These are phyloP conservation scores for Steinernema scapterisci DNA, from an alignment of 2,888 invertebrate genomes.

Conservation along the genomic window DNA sequence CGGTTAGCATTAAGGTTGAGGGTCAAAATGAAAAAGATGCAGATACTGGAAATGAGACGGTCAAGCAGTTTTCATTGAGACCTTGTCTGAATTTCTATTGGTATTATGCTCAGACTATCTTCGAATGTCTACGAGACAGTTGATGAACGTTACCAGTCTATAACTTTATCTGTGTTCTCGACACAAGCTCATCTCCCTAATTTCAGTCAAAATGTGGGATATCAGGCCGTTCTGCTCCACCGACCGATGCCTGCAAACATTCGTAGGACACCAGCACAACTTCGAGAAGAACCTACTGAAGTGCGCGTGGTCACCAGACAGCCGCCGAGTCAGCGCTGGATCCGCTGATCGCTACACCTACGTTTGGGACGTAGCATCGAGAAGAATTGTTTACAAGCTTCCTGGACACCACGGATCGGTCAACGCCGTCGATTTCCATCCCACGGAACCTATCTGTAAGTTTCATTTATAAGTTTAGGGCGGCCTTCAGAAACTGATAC, in stretches of 20 bases:
- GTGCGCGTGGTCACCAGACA: slow-evolving; percentile 91
- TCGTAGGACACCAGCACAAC: slow-evolving; percentile 92
- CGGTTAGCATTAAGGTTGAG: not conserved
- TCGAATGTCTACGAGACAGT: no score
- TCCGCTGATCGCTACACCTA: slow-evolving; percentile 89
- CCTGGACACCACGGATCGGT: slow-evolving; percentile 98
- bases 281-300: slow-evolving; percentile 94
- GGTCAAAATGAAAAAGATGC: not conserved
- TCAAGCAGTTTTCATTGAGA: no score
- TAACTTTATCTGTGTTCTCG: no score
- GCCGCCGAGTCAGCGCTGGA: slow-evolving; percentile 86
- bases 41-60: no score
- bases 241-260: slow-evolving; percentile 83
- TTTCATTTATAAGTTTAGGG: slow-evolving; percentile 31
- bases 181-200: not conserved
- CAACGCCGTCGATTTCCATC: slow-evolving; percentile 93
- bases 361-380: slow-evolving; percentile 92
- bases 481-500: no score
- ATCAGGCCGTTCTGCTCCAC: slow-evolving; percentile 85
- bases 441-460: slow-evolving; percentile 83
- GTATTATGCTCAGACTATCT: no score
- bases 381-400: slow-evolving; percentile 87
- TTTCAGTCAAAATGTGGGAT: slow-evolving; percentile 87
- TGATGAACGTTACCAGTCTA: no score
- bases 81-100: no score